Base-by-base conservation (phyloP, 2,113 vertebrate genomes). In the Scomber scombrus region DNA sequence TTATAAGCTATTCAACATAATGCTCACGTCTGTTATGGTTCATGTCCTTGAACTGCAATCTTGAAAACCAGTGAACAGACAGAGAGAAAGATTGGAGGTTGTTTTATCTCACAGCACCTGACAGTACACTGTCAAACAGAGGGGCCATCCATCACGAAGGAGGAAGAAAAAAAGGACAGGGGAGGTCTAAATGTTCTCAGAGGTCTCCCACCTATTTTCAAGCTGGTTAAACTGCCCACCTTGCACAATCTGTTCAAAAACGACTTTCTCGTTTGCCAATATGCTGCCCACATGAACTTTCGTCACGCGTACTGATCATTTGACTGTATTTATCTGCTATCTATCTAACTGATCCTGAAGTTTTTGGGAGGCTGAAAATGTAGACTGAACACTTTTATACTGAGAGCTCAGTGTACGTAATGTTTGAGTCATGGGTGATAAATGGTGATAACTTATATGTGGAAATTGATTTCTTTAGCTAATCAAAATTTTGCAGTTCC, bases 401-500 rank as follows among this genome's bases (percentile, higher is more conserved):
- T 29, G 34, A 73, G 21, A n/a, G 43, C 6, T 45, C 46, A 11
- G 45, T 78, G 72, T 43, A 83, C 64, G 60, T 63, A 78, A 82
- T 67, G 69, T 72, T 71, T 66, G 6, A 34, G 56, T 47, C 77
- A 64, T 9, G 50, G 55, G 60, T 52, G 55, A 78, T 78, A 76
- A 77, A 69, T 29, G 29, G 69, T 14, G 34, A 49, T 70, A 75
- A 52, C 78, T 80, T 60, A 76, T 68, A 49, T 40, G 52, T 72
- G 60, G 21, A 78, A 80, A 89, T 68, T 73, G 8, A 84, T 82
- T 84, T 78, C 60, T 67, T 29, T 9, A 50, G 62, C 79, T 70
- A 85, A 90, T 89, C 71, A 45, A 34, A 68, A 86, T 80, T 71
- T 72, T 80, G 71, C 81, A 82, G 75, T 82, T 81, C 57, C 63